These are phyloP conservation scores for Drosophila basisetae DNA, from an alignment of 2,888 invertebrate genomes.

Conservation along the genomic window DNA sequence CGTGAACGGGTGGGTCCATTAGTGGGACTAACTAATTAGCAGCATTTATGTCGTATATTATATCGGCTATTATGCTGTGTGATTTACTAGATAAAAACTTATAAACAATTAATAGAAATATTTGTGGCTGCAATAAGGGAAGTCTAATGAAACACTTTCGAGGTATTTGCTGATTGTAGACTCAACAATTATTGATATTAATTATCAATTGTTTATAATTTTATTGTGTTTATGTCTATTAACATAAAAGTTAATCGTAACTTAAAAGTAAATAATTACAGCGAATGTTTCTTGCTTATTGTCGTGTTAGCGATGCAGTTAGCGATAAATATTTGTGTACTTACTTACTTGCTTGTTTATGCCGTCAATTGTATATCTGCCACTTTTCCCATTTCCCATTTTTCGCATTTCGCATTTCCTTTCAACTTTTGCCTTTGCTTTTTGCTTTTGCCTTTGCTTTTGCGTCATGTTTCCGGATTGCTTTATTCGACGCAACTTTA, in stretches of 20 bases:
- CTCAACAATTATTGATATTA: not conserved
- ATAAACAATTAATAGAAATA: conserved; percentile 4
- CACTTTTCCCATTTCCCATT: conserved; percentile 14
- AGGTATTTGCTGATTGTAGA: not conserved
- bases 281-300: not conserved
- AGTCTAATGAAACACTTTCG: not conserved
- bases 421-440: conserved; percentile 7
- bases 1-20: conserved; percentile 16
- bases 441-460: conserved; percentile 13
- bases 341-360: conserved; percentile 5
- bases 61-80: conserved; percentile 15
- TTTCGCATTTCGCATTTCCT: conserved; percentile 10
- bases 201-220: not conserved
- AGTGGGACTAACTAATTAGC: conserved; percentile 28
- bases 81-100: conserved; percentile 18
- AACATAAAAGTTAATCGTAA: not conserved
- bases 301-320: conserved; percentile 41
- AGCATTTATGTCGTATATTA: conserved; percentile 20
- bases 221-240: not conserved
- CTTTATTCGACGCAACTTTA: conserved; percentile 31
- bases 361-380: conserved; percentile 17
- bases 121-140: not conserved
- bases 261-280: not conserved
- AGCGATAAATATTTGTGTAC: conserved; percentile 41
- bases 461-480: conserved; percentile 38